Evolutionary conservation across 2,888 invertebrate genomes (phyloP), one percentile per base, ranked within the genome.

Genomic region (Horisme vitalbata): DNA sequence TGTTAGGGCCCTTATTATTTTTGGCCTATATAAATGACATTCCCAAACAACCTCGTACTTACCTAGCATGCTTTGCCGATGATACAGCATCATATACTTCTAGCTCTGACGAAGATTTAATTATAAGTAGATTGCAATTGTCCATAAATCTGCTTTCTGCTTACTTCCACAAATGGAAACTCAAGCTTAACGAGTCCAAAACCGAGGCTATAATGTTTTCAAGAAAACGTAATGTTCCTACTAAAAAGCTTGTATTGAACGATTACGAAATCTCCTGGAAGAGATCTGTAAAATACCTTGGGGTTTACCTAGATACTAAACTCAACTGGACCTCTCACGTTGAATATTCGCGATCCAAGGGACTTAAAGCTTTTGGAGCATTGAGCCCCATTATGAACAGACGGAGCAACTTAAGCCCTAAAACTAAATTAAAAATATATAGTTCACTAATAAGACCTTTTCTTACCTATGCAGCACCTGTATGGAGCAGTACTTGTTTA

Each of bases 341-440:
- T 2, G 44, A 28, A 38, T 34, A 45, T 26, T 20, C 38, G 2
- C 14, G 41, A 24, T 43, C 39, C 37, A 45, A 35, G 15, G 35
- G 35, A 10, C 13, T 35, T 2, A 34, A 34, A 7, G n/a, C n/a
- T n/a, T n/a, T n/a, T n/a, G n/a, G n/a, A n/a, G 34, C 60, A 65
- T 24, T 34, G 4, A 23, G 23, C 10, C 24, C 34, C 3, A 27
- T 12, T 3, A 27, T 27, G 12, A 12, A 27, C n/a, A n/a, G n/a
- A n/a, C n/a, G n/a, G n/a, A n/a, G n/a, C n/a, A n/a, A n/a, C n/a
- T n/a, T n/a, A n/a, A n/a, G n/a, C n/a, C n/a, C n/a, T n/a, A n/a
- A n/a, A n/a, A n/a, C n/a, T n/a, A n/a, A n/a, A n/a, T n/a, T n/a
- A n/a, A n/a, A n/a, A n/a, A n/a, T n/a, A n/a, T n/a, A n/a, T n/a